phyloP scores from a whole-genome alignment of 2,888 invertebrate genomes.

The Hirtodrosophila cameraria region DNA sequence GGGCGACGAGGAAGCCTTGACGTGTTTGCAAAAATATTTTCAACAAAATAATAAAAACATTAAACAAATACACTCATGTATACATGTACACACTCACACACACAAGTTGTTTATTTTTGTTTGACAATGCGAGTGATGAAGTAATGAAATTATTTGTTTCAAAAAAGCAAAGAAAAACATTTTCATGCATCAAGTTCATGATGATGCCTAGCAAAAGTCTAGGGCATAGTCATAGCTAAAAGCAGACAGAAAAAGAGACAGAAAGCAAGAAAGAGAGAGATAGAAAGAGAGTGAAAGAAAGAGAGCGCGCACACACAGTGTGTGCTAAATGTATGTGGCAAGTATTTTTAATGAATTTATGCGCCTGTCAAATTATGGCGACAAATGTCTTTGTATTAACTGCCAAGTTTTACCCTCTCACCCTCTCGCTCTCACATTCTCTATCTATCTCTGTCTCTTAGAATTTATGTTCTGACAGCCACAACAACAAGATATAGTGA shows the following conservation, averaged over 20 bases:
- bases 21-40: constrained; percentile 72
- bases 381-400: constrained; percentile 62
- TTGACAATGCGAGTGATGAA: constrained; percentile 61
- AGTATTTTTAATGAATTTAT: constrained; percentile 60
- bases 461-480: constrained; percentile 45
- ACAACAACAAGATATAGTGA: constrained; percentile 2
- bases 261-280: neutral
- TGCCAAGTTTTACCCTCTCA: constrained; percentile 20
- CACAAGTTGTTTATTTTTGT: constrained; percentile 32
- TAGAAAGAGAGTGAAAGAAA: neutral
- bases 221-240: constrained; percentile 10
- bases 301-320: neutral
- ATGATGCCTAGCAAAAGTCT: constrained; percentile 17
- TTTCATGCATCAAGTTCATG: constrained; percentile 75
- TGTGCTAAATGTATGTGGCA: neutral
- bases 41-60: constrained; percentile 51
- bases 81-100: neutral
- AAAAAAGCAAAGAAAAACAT: constrained; percentile 46
- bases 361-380: constrained; percentile 64
- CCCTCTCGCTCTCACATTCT: neutral
- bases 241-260: neutral
- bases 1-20: constrained; percentile 45
- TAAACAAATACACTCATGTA: constrained; percentile 24
- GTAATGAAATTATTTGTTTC: constrained; percentile 70
- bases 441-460: neutral